Conservation (phyloP, 2,113 vertebrate genomes). For the Cyrtonyx montezumae region DNA sequence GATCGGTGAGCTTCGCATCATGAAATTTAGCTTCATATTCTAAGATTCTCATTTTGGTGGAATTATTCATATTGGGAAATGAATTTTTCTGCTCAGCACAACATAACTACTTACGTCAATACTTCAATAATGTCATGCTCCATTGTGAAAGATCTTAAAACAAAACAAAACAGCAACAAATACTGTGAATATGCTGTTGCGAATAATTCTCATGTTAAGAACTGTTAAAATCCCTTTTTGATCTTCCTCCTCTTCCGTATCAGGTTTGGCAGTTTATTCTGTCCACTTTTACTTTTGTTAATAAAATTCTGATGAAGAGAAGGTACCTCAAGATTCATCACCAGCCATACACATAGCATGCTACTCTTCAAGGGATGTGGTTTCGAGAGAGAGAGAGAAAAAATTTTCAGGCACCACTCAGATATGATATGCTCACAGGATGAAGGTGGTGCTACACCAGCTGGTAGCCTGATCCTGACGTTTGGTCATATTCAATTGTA, state of each 20-base stretch:
- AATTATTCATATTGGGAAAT: conserved; percentile 56
- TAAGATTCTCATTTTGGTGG: conserved; percentile 70
- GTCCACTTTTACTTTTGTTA: conserved; percentile 81
- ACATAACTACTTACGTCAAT: conserved; percentile 62
- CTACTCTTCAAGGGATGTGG: conserved; percentile 85
- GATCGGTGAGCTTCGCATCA: conserved; percentile 60
- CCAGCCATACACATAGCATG: conserved; percentile 89
- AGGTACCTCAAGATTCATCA: conserved; percentile 78
- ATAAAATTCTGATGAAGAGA: conserved; percentile 79
- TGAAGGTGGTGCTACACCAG: conserved; percentile 87
- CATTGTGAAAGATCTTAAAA: conserved; percentile 75
- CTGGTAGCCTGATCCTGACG: conserved; percentile 97
- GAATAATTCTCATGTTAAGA: conserved; percentile 77
- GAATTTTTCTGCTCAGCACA: conserved; percentile 70
- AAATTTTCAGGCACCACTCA: conserved; percentile 86
- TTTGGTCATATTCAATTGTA: conserved; percentile 98
- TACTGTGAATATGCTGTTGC: conserved; percentile 68
- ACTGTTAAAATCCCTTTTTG: conserved; percentile 81
- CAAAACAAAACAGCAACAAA: conserved; percentile 52
- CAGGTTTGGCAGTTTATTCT: conserved; percentile 85
- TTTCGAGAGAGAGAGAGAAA: conserved; percentile 80
- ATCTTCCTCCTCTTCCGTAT: conserved; percentile 76
- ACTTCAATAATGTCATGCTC: conserved; percentile 73
- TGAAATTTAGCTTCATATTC: conserved; percentile 64
- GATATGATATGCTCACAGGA: conserved; percentile 78